phyloP scores from a whole-genome alignment of 1,140 invertebrate species.

The Coelopa frigida region DNA sequence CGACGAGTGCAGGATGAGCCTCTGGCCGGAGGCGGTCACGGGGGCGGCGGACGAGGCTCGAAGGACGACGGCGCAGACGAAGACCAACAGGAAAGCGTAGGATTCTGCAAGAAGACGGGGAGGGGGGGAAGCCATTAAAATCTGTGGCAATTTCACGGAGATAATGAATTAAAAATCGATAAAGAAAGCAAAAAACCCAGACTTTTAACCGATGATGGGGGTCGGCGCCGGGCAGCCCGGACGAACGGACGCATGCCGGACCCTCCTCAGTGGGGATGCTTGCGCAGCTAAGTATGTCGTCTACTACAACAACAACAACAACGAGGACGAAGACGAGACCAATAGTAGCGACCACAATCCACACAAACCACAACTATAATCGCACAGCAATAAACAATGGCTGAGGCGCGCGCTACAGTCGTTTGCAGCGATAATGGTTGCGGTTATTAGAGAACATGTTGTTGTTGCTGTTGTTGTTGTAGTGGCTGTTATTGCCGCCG shows the following conservation, averaged over 20 bases:
- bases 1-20: background rate
- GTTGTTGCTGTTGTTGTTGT: too few species aligned
- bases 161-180: background rate
- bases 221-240: background rate
- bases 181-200: conserved; percentile 1
- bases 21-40: background rate
- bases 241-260: conserved; percentile 4
- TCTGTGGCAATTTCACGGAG: background rate
- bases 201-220: background rate
- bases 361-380: too few species aligned
- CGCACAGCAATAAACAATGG: too few species aligned
- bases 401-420: too few species aligned
- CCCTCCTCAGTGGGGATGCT: too few species aligned
- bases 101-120: background rate
- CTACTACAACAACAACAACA: too few species aligned
- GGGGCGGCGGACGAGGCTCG: background rate
- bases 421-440: too few species aligned
- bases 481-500: too few species aligned
- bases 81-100: background rate
- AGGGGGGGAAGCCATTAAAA: background rate
- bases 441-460: too few species aligned
- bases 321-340: too few species aligned
- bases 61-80: background rate
- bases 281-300: too few species aligned
- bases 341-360: too few species aligned